A percentile compares a stretch with the other conserved stretches of the same genome.
Conservation (phyloP, 2,797 vertebrate species). For the Furcifer pardalis region DNA sequence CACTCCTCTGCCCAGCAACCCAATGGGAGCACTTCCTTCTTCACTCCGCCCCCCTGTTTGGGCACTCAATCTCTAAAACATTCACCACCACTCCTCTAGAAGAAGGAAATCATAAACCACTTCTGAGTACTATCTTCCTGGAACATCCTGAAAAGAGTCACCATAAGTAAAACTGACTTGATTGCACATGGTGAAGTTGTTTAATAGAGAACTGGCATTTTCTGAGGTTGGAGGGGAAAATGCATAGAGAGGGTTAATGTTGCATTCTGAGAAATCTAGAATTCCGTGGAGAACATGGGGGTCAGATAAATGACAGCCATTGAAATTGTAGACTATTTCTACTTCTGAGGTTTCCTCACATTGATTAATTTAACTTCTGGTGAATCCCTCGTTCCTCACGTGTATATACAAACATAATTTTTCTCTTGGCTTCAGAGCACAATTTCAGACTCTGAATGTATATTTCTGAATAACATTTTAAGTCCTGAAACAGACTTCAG, state of each 20-base stretch:
- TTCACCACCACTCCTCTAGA: no score
- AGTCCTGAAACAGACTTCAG: background rate
- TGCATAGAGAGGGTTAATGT: background rate
- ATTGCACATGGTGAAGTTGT: no score
- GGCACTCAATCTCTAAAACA: no score
- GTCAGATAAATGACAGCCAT: background rate
- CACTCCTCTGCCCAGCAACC: no score
- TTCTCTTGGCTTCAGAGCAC: background rate
- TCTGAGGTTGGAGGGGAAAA: background rate
- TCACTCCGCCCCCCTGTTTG: no score
- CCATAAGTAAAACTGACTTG: no score
- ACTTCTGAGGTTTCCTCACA: no score
- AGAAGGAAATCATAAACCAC: no score
- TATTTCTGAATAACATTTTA: background rate
- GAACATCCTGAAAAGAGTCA: no score
- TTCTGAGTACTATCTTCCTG: no score
- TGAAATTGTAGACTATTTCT: background rate
- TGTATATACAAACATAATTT: background rate
- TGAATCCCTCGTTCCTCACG: background rate
- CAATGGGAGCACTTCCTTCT: no score
- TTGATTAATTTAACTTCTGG: background rate
- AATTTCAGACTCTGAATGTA: background rate
- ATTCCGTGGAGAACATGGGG: background rate
- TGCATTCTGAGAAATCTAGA: background rate
- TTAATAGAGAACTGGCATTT: background rate